Evolutionary conservation across 1,140 invertebrate genomes (phyloP), one percentile per base, ranked within the genome.

Genomic region (Ptiloglossa arizonensis): DNA sequence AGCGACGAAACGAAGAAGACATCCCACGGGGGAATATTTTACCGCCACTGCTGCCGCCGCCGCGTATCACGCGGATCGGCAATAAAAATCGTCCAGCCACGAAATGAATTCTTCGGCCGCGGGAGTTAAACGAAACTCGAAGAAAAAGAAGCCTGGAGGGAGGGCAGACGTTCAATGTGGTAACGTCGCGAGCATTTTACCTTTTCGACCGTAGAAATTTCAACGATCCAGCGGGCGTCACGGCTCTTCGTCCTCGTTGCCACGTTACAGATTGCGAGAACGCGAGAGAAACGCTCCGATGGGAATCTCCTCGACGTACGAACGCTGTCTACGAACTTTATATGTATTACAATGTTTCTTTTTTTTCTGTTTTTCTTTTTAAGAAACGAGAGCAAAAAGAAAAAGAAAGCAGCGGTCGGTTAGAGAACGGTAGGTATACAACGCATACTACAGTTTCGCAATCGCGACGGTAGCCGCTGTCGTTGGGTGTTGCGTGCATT

Each of bases 31-130:
- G 32, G 50, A 59, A 69, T 81, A 80, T 59, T 41, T 81, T 52
- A 52, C 13, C 29, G 22, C 22, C 50, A 52, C 13, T 24, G 22
- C 22, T 44, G 54, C 67, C 52, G 24, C 62, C 52, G 62, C 24
- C 48, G 46, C n/a, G 17, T 79, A 80, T 84, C 76, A 75, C 48
- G 24, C 52, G 29, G 59, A 84, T 84, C 82, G 81, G 22, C 54
- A 66, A 80, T 84, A 84, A 84, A 84, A 83, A 83, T 85, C 81
- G 73, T 74, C 82, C 79, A 84, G 63, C 82, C 83, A 66, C 74
- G 83, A 85, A 86, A 82, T 85, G 82, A 79, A 85, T 81, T 85
- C 72, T 17, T 66, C 48, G 41, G 8, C 2, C 29, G 56, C 44
- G 70, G 22, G 29, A 64, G 57, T 54, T 52, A 46, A 79, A 41